Conservation (phyloP, 2,888 invertebrate species). For the Cheilosia vernalis region DNA sequence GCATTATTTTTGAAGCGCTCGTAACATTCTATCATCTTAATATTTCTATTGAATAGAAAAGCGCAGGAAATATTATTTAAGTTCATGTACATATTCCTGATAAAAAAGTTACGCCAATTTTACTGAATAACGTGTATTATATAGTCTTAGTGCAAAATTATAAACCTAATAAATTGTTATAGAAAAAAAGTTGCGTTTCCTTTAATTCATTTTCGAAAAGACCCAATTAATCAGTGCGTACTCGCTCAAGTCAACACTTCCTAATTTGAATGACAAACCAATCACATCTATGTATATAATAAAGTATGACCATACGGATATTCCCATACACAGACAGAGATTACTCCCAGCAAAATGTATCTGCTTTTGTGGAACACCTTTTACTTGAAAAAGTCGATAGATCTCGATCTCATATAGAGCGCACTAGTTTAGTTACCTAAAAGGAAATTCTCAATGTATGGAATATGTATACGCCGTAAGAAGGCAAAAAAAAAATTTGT, state of each 20-base stretch:
- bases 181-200: background rate
- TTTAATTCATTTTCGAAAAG: background rate
- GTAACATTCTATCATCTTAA: background rate
- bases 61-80: background rate
- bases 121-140: background rate
- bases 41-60: slow-evolving; percentile 1
- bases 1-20: background rate
- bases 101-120: slow-evolving; percentile 6
- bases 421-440: slow-evolving; percentile 55
- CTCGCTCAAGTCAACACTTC: slow-evolving; percentile 21
- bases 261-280: slow-evolving; percentile 7
- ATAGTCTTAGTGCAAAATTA: background rate
- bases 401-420: slow-evolving; percentile 48
- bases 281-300: slow-evolving; percentile 3
- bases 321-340: slow-evolving; percentile 3
- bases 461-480: slow-evolving; percentile 14
- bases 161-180: slow-evolving; percentile 4
- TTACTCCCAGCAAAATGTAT: slow-evolving; percentile 34
- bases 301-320: background rate
- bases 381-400: slow-evolving; percentile 56
- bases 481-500: slow-evolving; percentile 55
- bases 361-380: slow-evolving; percentile 60
- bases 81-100: background rate
- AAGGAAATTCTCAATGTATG: slow-evolving; percentile 35
- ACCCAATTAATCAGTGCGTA: slow-evolving; percentile 2